Percentiles rank a stretch among this genome's conserved stretches.
phyloP scores from a whole-genome alignment of 1,140 invertebrate species.

The Sinonovacula constricta region DNA sequence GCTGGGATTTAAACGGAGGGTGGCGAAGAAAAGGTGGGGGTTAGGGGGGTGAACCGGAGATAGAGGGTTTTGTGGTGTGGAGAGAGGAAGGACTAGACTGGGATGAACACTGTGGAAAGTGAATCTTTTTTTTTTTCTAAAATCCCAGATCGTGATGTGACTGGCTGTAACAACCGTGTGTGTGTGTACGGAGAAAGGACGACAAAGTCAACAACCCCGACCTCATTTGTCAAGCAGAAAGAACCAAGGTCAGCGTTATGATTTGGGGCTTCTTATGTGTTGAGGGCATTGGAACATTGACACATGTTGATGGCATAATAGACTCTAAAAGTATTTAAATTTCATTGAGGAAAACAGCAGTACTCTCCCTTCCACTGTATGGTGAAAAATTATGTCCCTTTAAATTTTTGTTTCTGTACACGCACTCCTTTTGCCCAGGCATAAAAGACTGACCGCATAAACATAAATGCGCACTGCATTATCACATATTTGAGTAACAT shows the following conservation, averaged over 20 bases:
- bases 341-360: constrained; percentile 18
- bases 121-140: neutral
- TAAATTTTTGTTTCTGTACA: too few species aligned
- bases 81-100: neutral
- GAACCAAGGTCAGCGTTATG: neutral
- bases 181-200: neutral
- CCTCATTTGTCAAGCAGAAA: neutral
- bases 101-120: neutral
- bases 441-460: too few species aligned
- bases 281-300: constrained; percentile 11
- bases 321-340: constrained; percentile 12
- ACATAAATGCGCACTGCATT: too few species aligned
- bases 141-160: neutral
- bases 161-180: neutral
- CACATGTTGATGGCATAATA: constrained; percentile 15
- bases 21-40: neutral
- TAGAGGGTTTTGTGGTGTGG: neutral
- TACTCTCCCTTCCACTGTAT: too few species aligned
- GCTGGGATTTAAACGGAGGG: neutral
- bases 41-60: neutral
- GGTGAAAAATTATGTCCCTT: too few species aligned
- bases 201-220: neutral
- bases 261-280: neutral
- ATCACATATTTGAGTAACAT: too few species aligned
- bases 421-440: too few species aligned